These are phyloP conservation scores for Apodemia zela DNA, from an alignment of 2,888 invertebrate genomes.

Conservation along the genomic window DNA sequence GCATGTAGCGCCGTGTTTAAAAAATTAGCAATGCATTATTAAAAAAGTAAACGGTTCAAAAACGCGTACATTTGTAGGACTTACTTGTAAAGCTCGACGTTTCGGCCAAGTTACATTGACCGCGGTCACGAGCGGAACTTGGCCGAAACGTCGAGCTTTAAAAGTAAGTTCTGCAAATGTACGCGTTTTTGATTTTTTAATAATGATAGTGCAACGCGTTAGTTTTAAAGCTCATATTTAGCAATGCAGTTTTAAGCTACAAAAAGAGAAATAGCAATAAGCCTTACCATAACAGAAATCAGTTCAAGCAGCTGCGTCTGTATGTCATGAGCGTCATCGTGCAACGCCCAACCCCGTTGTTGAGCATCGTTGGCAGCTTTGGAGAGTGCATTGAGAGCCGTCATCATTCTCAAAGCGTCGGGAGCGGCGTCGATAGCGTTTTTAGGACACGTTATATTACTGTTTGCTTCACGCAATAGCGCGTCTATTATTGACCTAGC, in stretches of 20 bases:
- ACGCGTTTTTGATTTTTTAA: too few species aligned
- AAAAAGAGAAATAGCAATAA: neutral
- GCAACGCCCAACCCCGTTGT: slow-evolving; percentile 96
- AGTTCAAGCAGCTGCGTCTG: slow-evolving; percentile 90
- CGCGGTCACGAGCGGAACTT: too few species aligned
- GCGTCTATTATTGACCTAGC: slow-evolving; percentile 72
- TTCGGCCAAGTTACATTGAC: too few species aligned
- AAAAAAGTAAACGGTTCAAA: too few species aligned
- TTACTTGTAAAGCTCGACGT: too few species aligned
- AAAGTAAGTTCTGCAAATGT: too few species aligned
- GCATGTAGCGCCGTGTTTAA: too few species aligned
- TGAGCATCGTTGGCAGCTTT: slow-evolving; percentile 97
- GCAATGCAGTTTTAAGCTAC: neutral
- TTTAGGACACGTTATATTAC: slow-evolving; percentile 75
- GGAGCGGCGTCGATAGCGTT: slow-evolving; percentile 89
- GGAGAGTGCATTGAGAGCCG: slow-evolving; percentile 90
- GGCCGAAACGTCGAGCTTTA: too few species aligned
- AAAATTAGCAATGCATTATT: too few species aligned
- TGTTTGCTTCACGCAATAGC: slow-evolving; percentile 66
- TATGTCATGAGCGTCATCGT: slow-evolving; percentile 95
- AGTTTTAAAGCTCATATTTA: too few species aligned
- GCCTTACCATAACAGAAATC: slow-evolving; percentile 87
- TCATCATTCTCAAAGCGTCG: slow-evolving; percentile 90
- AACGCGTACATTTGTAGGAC: too few species aligned
- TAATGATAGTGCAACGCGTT: too few species aligned